Evolutionary conservation across 2,797 vertebrate genomes (phyloP).

Genomic region (Eurystomus glaucurus): DNA sequence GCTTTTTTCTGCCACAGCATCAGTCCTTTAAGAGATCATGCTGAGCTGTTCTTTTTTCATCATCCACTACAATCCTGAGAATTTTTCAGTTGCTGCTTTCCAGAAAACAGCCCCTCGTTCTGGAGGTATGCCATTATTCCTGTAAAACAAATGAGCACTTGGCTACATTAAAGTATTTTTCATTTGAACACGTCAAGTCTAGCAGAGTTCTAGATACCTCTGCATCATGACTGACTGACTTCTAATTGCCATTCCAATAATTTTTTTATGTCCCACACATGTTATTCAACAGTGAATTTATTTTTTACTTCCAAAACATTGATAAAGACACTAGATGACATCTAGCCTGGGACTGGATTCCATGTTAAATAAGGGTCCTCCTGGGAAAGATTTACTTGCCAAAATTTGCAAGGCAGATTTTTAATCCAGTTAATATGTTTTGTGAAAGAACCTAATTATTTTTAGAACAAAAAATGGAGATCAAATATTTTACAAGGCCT

Average conservation of each 20-base stretch:
- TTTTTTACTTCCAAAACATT: not conserved
- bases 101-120: not conserved
- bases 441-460: not conserved
- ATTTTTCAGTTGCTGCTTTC: not conserved
- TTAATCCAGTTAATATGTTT: not conserved
- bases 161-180: not conserved
- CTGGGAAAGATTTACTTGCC: not conserved
- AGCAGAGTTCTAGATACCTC: not conserved
- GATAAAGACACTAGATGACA: not conserved
- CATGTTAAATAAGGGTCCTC: accelerated
- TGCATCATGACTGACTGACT: not conserved
- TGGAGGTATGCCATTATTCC: not conserved
- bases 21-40: not conserved
- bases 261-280: not conserved
- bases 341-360: not conserved
- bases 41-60: not conserved
- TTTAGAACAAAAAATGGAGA: not conserved
- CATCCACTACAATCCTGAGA: not conserved
- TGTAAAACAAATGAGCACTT: not conserved
- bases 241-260: not conserved
- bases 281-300: not conserved
- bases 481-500: not conserved
- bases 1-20: not conserved
- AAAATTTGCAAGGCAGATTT: not conserved
- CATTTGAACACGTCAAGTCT: not conserved